phyloP scores from a whole-genome alignment of 1,140 invertebrate genomes.

The Mizuhopecten yessoensis region DNA sequence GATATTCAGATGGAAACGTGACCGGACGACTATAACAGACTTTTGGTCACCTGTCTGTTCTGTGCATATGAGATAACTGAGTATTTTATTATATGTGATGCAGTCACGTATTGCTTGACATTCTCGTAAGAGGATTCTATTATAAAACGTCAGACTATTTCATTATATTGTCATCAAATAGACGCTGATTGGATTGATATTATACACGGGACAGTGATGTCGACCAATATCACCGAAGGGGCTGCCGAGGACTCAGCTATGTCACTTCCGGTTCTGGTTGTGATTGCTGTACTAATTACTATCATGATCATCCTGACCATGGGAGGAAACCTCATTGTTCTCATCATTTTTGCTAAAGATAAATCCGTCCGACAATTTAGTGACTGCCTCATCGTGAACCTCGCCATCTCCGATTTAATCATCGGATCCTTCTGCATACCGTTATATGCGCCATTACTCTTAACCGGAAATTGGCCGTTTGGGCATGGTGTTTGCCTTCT shows the following conservation, averaged over 20 bases:
- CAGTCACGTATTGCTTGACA: not conserved
- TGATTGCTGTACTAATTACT: slow-evolving; percentile 54
- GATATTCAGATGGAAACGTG: not conserved
- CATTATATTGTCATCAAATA: not conserved
- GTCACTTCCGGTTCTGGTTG: slow-evolving; percentile 43
- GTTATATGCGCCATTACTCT: slow-evolving; percentile 86
- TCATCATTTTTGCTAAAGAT: slow-evolving; percentile 84
- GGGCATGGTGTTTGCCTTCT: slow-evolving; percentile 60
- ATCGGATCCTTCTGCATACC: slow-evolving; percentile 89
- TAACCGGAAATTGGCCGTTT: slow-evolving; percentile 61
- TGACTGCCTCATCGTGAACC: slow-evolving; percentile 87
- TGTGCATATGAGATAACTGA: not conserved
- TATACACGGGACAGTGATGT: not conserved
- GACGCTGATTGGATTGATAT: not conserved
- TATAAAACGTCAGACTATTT: not conserved
- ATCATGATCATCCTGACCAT: slow-evolving; percentile 84
- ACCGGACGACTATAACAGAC: not conserved
- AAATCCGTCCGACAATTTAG: slow-evolving; percentile 86
- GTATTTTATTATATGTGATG: not conserved
- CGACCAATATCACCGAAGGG: not conserved
- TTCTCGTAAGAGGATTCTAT: not conserved
- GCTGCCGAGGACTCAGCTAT: slow-evolving; percentile 41
- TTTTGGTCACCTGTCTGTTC: not conserved
- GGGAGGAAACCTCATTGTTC: slow-evolving; percentile 86
- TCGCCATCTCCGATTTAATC: slow-evolving; percentile 88